A percentile compares a stretch with the other conserved stretches of the same genome.
Evolutionary conservation across 2,113 vertebrate species (phyloP).

Genomic region (Leptocoma aspasia): DNA sequence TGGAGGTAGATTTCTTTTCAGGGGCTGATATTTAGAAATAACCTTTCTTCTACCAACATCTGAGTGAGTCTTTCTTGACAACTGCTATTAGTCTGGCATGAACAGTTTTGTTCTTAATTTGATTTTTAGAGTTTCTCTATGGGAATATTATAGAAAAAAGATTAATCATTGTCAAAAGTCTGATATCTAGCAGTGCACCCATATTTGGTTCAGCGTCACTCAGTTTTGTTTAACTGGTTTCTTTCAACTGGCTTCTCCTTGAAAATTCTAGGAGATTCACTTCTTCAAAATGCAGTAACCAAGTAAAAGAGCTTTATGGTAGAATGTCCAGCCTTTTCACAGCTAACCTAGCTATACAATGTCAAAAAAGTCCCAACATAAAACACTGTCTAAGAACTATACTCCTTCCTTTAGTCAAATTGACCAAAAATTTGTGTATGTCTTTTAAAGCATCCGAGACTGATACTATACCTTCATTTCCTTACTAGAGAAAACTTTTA

Average conservation of each 20-base stretch:
- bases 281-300: not conserved
- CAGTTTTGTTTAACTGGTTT: not conserved
- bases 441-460: not conserved
- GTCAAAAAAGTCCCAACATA: not conserved
- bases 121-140: not conserved
- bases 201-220: not conserved
- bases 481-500: not conserved
- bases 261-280: not conserved
- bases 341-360: not conserved
- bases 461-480: not conserved
- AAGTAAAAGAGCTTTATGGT: not conserved
- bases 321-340: not conserved
- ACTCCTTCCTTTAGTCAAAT: not conserved
- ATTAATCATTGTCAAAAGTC: not conserved
- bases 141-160: not conserved
- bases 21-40: not conserved
- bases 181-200: accelerated
- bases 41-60: accelerated
- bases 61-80: not conserved
- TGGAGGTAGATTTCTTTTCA: not conserved
- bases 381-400: not conserved
- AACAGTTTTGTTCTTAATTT: not conserved
- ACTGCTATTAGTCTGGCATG: not conserved
- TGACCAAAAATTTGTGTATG: not conserved
- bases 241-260: not conserved